Evolutionary conservation across 2,888 invertebrate species (phyloP).

Genomic region (Norana najaformis): DNA sequence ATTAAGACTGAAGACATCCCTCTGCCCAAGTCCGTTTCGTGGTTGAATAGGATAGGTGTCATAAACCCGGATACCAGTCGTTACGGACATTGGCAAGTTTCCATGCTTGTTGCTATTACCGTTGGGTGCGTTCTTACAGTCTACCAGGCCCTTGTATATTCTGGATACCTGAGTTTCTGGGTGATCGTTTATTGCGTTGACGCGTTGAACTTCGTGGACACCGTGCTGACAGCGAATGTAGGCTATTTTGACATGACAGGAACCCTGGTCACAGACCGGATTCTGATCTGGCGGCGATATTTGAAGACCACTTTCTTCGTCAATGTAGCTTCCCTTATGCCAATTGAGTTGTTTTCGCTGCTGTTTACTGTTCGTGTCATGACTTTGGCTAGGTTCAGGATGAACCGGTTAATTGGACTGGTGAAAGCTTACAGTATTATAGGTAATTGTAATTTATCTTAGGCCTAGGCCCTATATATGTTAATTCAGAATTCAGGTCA

Average conservation of each 20-base stretch:
- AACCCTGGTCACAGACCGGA: background rate
- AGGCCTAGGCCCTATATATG: no score
- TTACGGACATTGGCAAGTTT: background rate
- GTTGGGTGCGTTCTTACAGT: background rate
- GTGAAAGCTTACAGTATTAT: background rate
- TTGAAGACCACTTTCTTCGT: background rate
- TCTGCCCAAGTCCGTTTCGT: background rate
- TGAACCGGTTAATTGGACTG: slow-evolving; percentile 15
- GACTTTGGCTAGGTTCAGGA: background rate
- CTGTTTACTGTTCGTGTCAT: background rate
- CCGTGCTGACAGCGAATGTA: slow-evolving; percentile 8
- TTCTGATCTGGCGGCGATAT: background rate
- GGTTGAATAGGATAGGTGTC: background rate
- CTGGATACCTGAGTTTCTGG: background rate
- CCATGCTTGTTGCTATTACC: background rate
- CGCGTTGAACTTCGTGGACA: slow-evolving; percentile 8
- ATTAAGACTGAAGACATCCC: background rate
- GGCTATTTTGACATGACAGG: background rate
- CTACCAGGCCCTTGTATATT: background rate
- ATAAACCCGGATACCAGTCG: background rate
- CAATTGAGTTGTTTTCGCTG: background rate
- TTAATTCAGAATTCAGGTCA: background rate
- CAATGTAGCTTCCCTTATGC: background rate
- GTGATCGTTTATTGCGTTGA: slow-evolving; percentile 14
- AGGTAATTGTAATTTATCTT: background rate